A percentile compares a stretch with the other conserved stretches of the same genome.
These are phyloP conservation scores for Ahaetulla prasina DNA, from an alignment of 2,113 vertebrate species.

Conservation along the genomic window DNA sequence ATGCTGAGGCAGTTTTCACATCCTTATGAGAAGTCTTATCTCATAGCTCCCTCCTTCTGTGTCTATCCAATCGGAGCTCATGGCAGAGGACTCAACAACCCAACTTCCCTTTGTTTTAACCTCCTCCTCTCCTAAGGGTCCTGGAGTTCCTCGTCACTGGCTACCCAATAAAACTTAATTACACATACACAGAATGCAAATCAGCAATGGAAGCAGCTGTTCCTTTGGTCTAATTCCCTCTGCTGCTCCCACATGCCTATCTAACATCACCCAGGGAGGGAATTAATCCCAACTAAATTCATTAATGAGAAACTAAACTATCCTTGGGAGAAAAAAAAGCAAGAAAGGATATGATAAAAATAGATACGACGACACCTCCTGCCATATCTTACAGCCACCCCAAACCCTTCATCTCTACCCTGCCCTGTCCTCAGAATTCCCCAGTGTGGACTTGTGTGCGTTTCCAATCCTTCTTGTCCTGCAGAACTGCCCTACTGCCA, in stretches of 20 bases:
- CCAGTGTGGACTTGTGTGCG: background rate
- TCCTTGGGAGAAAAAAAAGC: background rate
- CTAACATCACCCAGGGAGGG: background rate
- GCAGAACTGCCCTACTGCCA: constrained; percentile 25
- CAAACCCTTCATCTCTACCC: background rate
- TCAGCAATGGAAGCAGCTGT: background rate
- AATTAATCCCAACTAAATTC: constrained; percentile 20
- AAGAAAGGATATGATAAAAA: background rate
- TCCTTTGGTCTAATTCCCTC: background rate
- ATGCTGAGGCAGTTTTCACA: background rate
- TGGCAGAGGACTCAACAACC: background rate
- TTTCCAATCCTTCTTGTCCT: background rate
- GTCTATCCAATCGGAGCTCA: background rate
- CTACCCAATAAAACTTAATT: background rate
- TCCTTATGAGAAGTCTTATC: background rate
- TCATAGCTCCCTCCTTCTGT: background rate
- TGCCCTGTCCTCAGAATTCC: background rate
- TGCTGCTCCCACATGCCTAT: background rate
- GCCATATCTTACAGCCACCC: background rate
- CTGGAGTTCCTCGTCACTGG: background rate
- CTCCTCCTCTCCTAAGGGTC: background rate
- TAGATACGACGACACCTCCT: background rate
- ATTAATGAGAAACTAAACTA: constrained; percentile 1
- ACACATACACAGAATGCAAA: background rate
- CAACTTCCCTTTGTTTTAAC: background rate